These are phyloP conservation scores for Silvanus unidentatus DNA, from an alignment of 2,888 invertebrate species.

Conservation along the genomic window DNA sequence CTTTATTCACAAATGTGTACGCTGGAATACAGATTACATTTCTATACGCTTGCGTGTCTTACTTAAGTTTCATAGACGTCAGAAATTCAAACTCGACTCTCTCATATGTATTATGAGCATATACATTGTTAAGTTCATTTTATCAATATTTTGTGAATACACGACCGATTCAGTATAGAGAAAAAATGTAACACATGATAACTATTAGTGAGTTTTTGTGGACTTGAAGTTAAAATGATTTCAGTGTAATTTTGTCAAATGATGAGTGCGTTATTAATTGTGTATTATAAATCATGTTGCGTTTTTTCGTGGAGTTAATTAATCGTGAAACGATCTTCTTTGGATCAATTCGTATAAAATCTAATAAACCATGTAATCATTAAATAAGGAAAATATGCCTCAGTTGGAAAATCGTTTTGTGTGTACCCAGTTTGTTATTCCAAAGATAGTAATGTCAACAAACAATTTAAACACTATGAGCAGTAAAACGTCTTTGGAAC, in stretches of 20 bases:
- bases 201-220: too few species aligned
- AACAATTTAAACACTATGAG: slow-evolving; percentile 13
- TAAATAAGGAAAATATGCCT: slow-evolving; percentile 12
- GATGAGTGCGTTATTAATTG: not conserved
- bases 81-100: slow-evolving; percentile 29
- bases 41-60: slow-evolving; percentile 26
- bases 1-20: slow-evolving; percentile 24
- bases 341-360: not conserved
- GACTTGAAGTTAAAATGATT: too few species aligned
- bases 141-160: too few species aligned
- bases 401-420: slow-evolving; percentile 10
- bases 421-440: slow-evolving; percentile 22
- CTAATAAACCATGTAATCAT: not conserved
- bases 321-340: too few species aligned
- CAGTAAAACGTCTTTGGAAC: not conserved
- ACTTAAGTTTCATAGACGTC: slow-evolving; percentile 19
- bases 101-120: slow-evolving; percentile 13
- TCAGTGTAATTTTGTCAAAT: not conserved
- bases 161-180: too few species aligned
- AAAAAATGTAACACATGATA: too few species aligned
- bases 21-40: slow-evolving; percentile 6
- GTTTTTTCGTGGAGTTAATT: too few species aligned
- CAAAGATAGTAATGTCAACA: slow-evolving; percentile 27
- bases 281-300: too few species aligned
- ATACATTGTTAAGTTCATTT: too few species aligned